Percentiles rank a stretch among this genome's conserved stretches.
These are phyloP conservation scores for Miltochrista miniata DNA, from an alignment of 2,888 invertebrate genomes.

Conservation along the genomic window DNA sequence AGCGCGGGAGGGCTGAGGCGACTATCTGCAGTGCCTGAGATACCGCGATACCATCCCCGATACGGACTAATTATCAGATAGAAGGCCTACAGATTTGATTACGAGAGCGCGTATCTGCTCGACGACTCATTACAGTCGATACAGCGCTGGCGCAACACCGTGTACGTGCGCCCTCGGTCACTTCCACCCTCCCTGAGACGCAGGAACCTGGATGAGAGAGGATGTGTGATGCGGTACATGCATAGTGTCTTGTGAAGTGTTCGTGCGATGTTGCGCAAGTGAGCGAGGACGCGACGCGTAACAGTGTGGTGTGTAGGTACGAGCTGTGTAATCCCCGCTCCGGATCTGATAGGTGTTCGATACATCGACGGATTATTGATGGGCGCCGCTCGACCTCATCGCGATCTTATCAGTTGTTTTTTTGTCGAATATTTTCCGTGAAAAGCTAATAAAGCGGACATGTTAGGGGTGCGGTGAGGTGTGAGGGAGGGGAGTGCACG, in stretches of 20 bases:
- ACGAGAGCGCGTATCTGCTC: slow-evolving; percentile 65
- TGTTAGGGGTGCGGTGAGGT: slow-evolving; percentile 34
- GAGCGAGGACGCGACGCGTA: slow-evolving; percentile 10
- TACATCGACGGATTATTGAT: slow-evolving; percentile 70
- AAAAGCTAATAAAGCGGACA: slow-evolving; percentile 66
- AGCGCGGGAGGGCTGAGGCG: slow-evolving; percentile 21
- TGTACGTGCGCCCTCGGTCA: slow-evolving; percentile 10
- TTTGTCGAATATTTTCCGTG: slow-evolving; percentile 76
- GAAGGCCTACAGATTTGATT: slow-evolving; percentile 74
- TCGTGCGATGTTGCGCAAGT: not conserved
- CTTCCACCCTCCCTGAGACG: not conserved
- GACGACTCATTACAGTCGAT: slow-evolving; percentile 55
- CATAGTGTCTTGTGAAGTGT: not conserved
- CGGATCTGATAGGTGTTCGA: slow-evolving; percentile 48
- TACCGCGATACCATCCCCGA: slow-evolving; percentile 73
- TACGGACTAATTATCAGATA: slow-evolving; percentile 79
- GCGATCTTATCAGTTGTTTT: slow-evolving; percentile 78
- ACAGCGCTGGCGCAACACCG: slow-evolving; percentile 27
- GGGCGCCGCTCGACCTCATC: slow-evolving; percentile 72
- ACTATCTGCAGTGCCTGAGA: slow-evolving; percentile 58
- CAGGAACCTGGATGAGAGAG: not conserved
- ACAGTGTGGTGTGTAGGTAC: slow-evolving; percentile 2
- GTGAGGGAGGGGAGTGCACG: slow-evolving; percentile 44
- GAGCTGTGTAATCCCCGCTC: slow-evolving; percentile 36
- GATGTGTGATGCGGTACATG: not conserved